Evolutionary conservation across 2,113 vertebrate species (phyloP).

Genomic region (Brachirus orientalis): DNA sequence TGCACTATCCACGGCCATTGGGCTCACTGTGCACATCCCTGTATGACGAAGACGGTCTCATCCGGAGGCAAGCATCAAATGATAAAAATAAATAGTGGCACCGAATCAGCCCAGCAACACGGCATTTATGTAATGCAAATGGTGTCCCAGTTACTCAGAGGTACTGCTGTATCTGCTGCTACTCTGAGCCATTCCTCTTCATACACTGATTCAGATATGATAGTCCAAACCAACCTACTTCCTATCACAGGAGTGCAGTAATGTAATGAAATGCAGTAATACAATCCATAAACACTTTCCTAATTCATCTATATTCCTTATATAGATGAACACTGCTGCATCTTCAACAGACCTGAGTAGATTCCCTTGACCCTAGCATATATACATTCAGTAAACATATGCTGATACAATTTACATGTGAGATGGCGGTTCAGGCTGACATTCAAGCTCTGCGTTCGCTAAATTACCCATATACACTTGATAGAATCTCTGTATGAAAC

Average conservation of each 20-base stretch:
- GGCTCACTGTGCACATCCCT: conserved; percentile 56
- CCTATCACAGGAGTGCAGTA: conserved; percentile 1
- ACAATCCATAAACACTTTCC: conserved; percentile 1
- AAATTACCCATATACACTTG: conserved; percentile 44
- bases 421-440: conserved; percentile 29
- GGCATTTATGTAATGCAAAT: conserved; percentile 64
- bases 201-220: conserved; percentile 48
- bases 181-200: conserved; percentile 8
- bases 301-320: background rate
- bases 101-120: conserved; percentile 72
- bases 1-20: conserved; percentile 40
- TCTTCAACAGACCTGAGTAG: conserved; percentile 14
- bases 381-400: conserved; percentile 37
- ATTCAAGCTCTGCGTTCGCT: conserved; percentile 30
- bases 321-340: conserved; percentile 6
- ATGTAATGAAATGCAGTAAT: conserved; percentile 8
- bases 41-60: conserved; percentile 66
- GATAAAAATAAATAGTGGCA: conserved; percentile 76
- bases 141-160: conserved; percentile 63
- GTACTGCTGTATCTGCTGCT: conserved; percentile 16
- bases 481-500: conserved; percentile 35
- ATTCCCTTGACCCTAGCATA: conserved; percentile 31
- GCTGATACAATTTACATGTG: conserved; percentile 43
- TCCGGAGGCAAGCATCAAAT: conserved; percentile 57
- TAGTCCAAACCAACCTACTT: conserved; percentile 2